Evolutionary conservation across 2,888 invertebrate genomes (phyloP), one percentile per base, ranked within the genome.

Genomic region (Lepidocyrtoides sp.): DNA sequence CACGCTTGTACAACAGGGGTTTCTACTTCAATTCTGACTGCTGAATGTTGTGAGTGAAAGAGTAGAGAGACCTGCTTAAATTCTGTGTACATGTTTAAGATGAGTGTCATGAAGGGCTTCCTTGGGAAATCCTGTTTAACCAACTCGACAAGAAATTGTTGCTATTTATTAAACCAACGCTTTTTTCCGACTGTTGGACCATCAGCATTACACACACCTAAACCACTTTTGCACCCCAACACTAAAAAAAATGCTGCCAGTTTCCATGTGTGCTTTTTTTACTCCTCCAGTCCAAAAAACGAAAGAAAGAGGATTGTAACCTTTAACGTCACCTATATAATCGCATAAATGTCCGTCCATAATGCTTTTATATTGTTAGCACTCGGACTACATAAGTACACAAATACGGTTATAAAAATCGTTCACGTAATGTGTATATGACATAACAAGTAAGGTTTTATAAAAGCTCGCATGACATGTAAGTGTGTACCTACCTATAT

Each of bases 61-160:
- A n/a, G 26, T 2, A 23, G 57, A n/a, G 14, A 36, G 32, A n/a
- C 29, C 41, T 41, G 7, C 23, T 72, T 72, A 36, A 44, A 60
- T 81, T 12, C 5, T 12, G 57, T 79, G 51, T n/a, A 60, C 36
- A 60, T n/a, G 17, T 29, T 26, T 29, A 48, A 75, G 75, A 23
- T 48, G 29, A 83, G 86, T 75, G 86, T 66, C 87, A 79, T 82
- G 88, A 57, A 81, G 51, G 88, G 88, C 88, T 82, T 88, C 88
- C 81, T 41, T 72, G 69, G 81, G 88, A 88, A 88, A 88, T 88
- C 88, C 88, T 89, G 89, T 89, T 88, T 89, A 26, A 57, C 69
- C 44, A 75, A 82, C 51, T 72, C 36, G 57, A 60, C 54, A 63
- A 69, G 60, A 69, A 82, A 36, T 69, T 88, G 54, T 48, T 87